Conservation (phyloP, 2,797 vertebrate species). For the Sebastes itinus region DNA sequence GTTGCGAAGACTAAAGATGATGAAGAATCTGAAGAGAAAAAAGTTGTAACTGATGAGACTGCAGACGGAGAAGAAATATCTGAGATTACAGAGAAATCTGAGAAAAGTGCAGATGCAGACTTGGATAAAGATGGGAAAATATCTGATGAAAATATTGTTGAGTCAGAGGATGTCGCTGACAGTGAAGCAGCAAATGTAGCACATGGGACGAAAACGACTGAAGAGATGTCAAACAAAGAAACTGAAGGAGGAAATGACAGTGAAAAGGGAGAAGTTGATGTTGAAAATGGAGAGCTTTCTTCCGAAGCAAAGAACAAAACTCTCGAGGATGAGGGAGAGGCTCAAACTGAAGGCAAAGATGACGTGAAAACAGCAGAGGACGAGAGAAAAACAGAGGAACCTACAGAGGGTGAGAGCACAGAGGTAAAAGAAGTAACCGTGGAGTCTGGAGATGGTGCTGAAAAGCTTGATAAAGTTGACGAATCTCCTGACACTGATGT, state of each 20-base stretch:
- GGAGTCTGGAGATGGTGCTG: slow-evolving; percentile 8
- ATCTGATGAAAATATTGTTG: slow-evolving; percentile 10
- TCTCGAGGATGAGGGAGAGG: not conserved
- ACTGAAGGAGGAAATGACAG: not conserved
- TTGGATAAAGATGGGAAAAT: slow-evolving; percentile 20
- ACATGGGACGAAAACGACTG: not conserved
- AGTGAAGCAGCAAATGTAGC: slow-evolving; percentile 18
- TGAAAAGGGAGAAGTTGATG: slow-evolving; percentile 42
- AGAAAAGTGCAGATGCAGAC: slow-evolving; percentile 11
- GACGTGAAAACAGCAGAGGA: not conserved
- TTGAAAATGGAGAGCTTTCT: slow-evolving; percentile 61
- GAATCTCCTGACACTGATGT: not conserved
- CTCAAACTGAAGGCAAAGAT: not conserved
- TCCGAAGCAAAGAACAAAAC: not conserved
- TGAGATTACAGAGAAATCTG: slow-evolving; percentile 7
- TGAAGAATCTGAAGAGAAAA: slow-evolving; percentile 5
- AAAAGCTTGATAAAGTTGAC: not conserved
- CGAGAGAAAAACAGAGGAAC: not conserved
- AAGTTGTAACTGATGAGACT: not conserved
- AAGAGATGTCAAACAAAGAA: slow-evolving; percentile 6
- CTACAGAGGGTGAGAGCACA: slow-evolving; percentile 1
- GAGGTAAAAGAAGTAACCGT: slow-evolving; percentile 4
- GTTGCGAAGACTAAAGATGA: slow-evolving; percentile 8
- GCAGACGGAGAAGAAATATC: slow-evolving; percentile 17
- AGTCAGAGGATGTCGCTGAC: slow-evolving; percentile 18